Evolutionary conservation across 2,797 vertebrate genomes (phyloP).

Genomic region (Paramormyrops hopkinsi): DNA sequence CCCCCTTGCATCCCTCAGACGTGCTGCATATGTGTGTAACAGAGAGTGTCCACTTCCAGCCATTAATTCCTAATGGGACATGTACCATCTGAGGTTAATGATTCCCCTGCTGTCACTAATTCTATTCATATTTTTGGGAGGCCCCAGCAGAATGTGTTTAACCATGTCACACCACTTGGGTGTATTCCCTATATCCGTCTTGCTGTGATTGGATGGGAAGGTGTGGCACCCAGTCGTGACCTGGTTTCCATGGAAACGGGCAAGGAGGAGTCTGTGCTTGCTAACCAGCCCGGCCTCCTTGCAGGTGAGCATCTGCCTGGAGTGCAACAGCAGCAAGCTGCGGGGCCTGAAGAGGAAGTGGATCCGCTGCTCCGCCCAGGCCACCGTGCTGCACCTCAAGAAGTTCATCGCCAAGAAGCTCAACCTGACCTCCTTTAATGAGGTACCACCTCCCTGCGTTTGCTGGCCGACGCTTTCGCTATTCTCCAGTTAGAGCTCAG

Average conservation of each 20-base stretch:
- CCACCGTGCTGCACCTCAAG: conserved; percentile 96
- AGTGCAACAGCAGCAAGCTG: conserved; percentile 98
- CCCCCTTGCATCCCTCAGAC: not conserved
- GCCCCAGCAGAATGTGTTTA: not conserved
- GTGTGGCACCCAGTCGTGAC: not conserved
- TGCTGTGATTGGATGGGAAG: not conserved
- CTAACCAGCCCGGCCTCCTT: conserved; percentile 15
- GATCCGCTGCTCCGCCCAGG: conserved; percentile 98
- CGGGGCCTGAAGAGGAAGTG: conserved; percentile 93
- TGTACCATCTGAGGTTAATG: not conserved
- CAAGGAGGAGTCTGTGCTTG: not conserved
- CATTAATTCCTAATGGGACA: not conserved
- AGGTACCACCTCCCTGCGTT: conserved; percentile 63
- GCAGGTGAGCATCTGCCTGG: conserved; percentile 97
- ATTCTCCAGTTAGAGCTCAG: not conserved
- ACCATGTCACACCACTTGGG: not conserved
- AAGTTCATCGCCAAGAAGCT: conserved; percentile 99
- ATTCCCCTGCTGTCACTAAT: not conserved
- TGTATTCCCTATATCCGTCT: not conserved
- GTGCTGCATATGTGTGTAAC: not conserved
- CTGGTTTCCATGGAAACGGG: not conserved
- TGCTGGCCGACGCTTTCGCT: not conserved
- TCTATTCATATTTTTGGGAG: not conserved
- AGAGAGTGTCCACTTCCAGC: not conserved
- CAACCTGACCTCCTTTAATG: conserved; percentile 96